Evolutionary conservation across 2,113 vertebrate species (phyloP).

Genomic region (Phyllopteryx taeniolatus): DNA sequence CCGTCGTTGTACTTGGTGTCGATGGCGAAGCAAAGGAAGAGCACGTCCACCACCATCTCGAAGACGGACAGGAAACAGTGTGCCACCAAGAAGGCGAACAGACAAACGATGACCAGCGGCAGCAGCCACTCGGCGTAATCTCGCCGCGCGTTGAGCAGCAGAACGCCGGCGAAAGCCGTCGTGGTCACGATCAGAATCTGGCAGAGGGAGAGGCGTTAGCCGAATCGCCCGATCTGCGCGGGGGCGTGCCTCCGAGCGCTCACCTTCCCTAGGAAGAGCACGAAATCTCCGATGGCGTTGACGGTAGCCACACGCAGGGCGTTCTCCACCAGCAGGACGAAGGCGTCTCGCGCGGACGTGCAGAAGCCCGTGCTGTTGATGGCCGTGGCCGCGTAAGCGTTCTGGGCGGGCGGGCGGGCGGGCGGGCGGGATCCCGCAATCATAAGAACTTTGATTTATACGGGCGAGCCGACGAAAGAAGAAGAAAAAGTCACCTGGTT

Average conservation of each 20-base stretch:
- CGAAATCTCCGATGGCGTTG: slow-evolving; percentile 95
- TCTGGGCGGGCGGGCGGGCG: slow-evolving; percentile 67
- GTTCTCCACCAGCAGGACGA: slow-evolving; percentile 95
- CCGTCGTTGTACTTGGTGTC: slow-evolving; percentile 98
- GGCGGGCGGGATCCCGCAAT: no score
- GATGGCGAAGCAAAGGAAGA: slow-evolving; percentile 97
- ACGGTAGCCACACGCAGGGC: slow-evolving; percentile 94
- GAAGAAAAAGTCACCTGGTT: slow-evolving; percentile 83
- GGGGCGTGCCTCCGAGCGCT: not conserved
- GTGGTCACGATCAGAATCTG: slow-evolving; percentile 91
- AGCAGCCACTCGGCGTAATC: slow-evolving; percentile 95
- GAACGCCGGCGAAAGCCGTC: slow-evolving; percentile 88
- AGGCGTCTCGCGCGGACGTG: slow-evolving; percentile 94
- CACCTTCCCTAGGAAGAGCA: slow-evolving; percentile 97
- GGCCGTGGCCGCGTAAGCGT: slow-evolving; percentile 96
- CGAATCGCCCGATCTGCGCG: no score
- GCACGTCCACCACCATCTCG: slow-evolving; percentile 97
- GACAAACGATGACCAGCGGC: slow-evolving; percentile 92
- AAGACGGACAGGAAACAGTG: slow-evolving; percentile 99
- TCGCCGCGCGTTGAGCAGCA: slow-evolving; percentile 92
- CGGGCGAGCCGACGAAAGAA: not conserved
- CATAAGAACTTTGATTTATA: not conserved
- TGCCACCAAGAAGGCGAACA: slow-evolving; percentile 96
- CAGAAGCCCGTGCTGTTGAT: slow-evolving; percentile 99
- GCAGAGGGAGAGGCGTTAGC: no score